Conservation (phyloP, 2,888 invertebrate species). For the Aphidoletes aphidimyza region DNA sequence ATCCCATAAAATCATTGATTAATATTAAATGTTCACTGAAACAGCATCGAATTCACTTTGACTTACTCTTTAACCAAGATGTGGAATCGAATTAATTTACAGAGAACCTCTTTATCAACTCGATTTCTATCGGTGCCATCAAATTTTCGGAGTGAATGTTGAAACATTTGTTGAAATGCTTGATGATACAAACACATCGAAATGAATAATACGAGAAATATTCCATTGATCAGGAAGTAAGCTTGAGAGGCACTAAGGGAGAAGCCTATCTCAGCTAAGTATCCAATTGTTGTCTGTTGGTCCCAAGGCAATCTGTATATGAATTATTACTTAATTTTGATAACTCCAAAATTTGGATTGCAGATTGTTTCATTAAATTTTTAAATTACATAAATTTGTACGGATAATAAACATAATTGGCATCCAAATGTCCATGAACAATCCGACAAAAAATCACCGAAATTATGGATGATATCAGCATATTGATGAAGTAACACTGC, state of each 20-base stretch:
- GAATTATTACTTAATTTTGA: not conserved
- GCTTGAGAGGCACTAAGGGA: not conserved
- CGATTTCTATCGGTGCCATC: not conserved
- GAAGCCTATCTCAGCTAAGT: not conserved
- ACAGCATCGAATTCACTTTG: not conserved
- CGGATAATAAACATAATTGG: not conserved
- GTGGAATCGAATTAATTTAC: not conserved
- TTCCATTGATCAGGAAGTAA: not conserved
- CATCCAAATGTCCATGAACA: not conserved
- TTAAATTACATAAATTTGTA: not conserved
- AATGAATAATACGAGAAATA: not conserved
- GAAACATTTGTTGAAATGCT: not conserved
- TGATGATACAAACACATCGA: not conserved
- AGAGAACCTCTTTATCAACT: not conserved
- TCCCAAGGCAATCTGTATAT: conserved; percentile 15
- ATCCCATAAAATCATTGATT: not conserved
- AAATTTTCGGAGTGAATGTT: not conserved
- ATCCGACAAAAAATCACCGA: not conserved
- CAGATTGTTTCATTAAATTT: too few species aligned
- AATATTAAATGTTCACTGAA: not conserved
- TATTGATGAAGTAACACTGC: not conserved
- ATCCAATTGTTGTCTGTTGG: not conserved
- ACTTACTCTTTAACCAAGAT: not conserved
- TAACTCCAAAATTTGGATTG: too few species aligned
- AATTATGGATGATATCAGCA: not conserved